Percentiles rank a stretch among this genome's conserved stretches.
phyloP scores from a whole-genome alignment of 2,797 vertebrate genomes.

The Macrochelys suwanniensis region DNA sequence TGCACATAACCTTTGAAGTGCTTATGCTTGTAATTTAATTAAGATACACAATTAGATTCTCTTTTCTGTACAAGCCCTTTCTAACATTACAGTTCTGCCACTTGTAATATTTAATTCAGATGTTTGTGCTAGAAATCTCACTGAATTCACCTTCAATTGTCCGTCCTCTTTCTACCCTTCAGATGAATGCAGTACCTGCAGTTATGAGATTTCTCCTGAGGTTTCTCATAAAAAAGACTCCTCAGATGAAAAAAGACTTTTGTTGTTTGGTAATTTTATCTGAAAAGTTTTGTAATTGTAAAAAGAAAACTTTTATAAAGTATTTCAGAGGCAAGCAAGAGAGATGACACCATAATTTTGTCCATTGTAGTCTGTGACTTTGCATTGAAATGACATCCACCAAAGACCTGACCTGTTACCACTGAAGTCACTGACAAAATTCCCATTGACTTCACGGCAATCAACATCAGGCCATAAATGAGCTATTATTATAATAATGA shows the following conservation, averaged over 20 bases:
- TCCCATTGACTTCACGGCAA: not conserved
- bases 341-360: not conserved
- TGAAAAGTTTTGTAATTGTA: conserved; percentile 58
- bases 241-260: conserved; percentile 61
- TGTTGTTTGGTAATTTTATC: conserved; percentile 59
- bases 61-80: conserved; percentile 53
- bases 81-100: conserved; percentile 57
- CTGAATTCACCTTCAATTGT: conserved; percentile 76
- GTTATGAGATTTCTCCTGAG: conserved; percentile 66
- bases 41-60: conserved; percentile 47
- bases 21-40: conserved; percentile 65
- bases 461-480: not conserved
- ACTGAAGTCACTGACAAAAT: not conserved
- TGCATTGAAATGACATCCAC: not conserved
- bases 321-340: conserved; percentile 9
- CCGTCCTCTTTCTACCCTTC: conserved; percentile 54
- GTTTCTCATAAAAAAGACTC: conserved; percentile 67
- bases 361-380: conserved; percentile 9
- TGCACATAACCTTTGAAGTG: conserved; percentile 51
- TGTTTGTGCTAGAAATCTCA: conserved; percentile 70
- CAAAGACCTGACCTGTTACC: not conserved
- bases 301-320: conserved; percentile 64
- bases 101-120: conserved; percentile 77
- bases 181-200: conserved; percentile 57
- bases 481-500: not conserved